These are phyloP conservation scores for Chrysodeixis includens DNA, from an alignment of 2,888 invertebrate species.

Conservation along the genomic window DNA sequence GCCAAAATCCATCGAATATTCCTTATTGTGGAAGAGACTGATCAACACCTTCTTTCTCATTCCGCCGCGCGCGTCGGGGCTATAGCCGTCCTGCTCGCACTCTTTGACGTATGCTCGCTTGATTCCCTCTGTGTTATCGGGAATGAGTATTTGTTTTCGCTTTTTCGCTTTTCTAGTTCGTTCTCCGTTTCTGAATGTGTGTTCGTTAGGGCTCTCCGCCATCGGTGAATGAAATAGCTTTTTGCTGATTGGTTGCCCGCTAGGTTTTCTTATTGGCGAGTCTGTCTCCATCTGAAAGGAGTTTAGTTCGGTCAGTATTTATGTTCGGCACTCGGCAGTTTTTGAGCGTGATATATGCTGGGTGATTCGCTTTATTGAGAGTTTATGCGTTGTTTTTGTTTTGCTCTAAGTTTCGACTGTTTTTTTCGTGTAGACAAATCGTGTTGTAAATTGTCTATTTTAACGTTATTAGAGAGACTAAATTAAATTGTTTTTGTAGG, in stretches of 20 bases:
- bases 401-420: slow-evolving; percentile 14
- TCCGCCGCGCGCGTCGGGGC: slow-evolving; percentile 67
- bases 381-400: slow-evolving; percentile 34
- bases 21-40: slow-evolving; percentile 79
- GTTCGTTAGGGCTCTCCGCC: slow-evolving; percentile 59
- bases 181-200: slow-evolving; percentile 55
- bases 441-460: neutral
- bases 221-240: slow-evolving; percentile 81
- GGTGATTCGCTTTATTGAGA: slow-evolving; percentile 27
- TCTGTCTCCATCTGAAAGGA: slow-evolving; percentile 78
- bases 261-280: slow-evolving; percentile 77
- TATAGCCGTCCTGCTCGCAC: slow-evolving; percentile 72
- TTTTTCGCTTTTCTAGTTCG: slow-evolving; percentile 68
- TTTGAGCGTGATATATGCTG: slow-evolving; percentile 30
- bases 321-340: slow-evolving; percentile 31
- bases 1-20: slow-evolving; percentile 76
- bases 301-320: slow-evolving; percentile 28
- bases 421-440: slow-evolving; percentile 2
- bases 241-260: slow-evolving; percentile 74
- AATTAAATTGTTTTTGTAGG: neutral
- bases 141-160: slow-evolving; percentile 73
- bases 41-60: slow-evolving; percentile 78
- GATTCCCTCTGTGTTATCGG: slow-evolving; percentile 72
- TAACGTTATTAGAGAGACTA: neutral
- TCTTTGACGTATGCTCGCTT: slow-evolving; percentile 76